Evolutionary conservation across 2,113 vertebrate species (phyloP), one percentile per base, ranked within the genome.

Genomic region (Scalopus aquaticus): DNA sequence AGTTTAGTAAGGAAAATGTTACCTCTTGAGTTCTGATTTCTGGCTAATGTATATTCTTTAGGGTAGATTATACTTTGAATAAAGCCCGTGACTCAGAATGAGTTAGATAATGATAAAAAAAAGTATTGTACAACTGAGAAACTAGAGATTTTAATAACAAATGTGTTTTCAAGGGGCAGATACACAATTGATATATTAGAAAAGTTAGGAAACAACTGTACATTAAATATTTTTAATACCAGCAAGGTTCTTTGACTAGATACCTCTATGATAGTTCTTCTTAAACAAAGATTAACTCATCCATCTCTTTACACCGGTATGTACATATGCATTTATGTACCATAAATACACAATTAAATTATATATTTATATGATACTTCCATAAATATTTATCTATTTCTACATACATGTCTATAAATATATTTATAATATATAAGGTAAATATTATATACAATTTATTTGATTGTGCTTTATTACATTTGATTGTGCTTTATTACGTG

Each of bases 1-100:
- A 64, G 35, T 93, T 96, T 62, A 93, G 54, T 70, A 26, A 95
- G 37, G 26, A n/a, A 91, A 85, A 92, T 67, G 13, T 58, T 87
- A 92, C 35, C n/a, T 94, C 19, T 37, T 77, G 2, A 96, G 62
- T 91, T 97, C 82, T 96, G 46, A 24, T 93, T 96, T 87, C 70
- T 91, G 17, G 5, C 42, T 95, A 91, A 93, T 32, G 89, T 1
- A 70, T 64, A 77, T 77, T 93, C 16, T 82, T 93, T 64, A 72
- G 35, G 37, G 51, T 39, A 73, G 19, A 20, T 44, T n/a, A n/a
- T n/a, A n/a, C n/a, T n/a, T 39, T 88, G 51, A 90, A 96, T 85
- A 96, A 90, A 37, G 10, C 4, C n/a, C 62, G 69, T 89, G 37
- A 89, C 51, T 62, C 28, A 94, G 58, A 93, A 80, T 89, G 51